A percentile compares a stretch with the other conserved stretches of the same genome.
These are phyloP conservation scores for Cremastinae sp. DNA, from an alignment of 2,888 invertebrate genomes.

Conservation along the genomic window DNA sequence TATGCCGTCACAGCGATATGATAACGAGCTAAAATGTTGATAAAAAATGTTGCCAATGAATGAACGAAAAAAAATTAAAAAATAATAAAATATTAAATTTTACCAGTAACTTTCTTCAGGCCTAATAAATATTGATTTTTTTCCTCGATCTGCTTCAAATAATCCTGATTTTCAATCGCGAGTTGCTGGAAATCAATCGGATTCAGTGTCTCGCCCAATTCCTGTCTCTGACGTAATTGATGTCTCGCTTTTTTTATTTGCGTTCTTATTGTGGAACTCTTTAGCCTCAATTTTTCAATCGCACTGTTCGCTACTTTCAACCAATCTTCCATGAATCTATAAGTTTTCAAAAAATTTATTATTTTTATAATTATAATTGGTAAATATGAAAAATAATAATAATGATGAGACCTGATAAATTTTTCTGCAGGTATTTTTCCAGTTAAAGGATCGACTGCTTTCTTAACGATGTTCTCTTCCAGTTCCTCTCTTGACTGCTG, in stretches of 20 bases:
- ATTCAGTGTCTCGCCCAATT: constrained; percentile 83
- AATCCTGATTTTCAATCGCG: constrained; percentile 83
- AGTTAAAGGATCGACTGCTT: constrained; percentile 83
- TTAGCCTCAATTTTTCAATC: constrained; percentile 83
- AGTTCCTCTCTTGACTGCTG: constrained; percentile 81
- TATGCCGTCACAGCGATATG: constrained; percentile 82
- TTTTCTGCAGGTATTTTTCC: constrained; percentile 85
- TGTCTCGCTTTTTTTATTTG: constrained; percentile 82
- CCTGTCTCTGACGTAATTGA: constrained; percentile 82
- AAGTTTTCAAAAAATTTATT: constrained; percentile 73
- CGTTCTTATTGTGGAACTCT: constrained; percentile 82
- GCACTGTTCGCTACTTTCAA: constrained; percentile 82
- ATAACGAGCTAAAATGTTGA: constrained; percentile 80
- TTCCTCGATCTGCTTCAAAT: constrained; percentile 81
- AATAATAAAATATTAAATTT: background rate
- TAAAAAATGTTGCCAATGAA: no score
- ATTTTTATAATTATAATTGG: no score
- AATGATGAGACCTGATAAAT: constrained; percentile 75
- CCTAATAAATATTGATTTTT: constrained; percentile 82
- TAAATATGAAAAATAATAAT: background rate
- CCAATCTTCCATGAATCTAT: constrained; percentile 84
- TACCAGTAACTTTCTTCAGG: constrained; percentile 83
- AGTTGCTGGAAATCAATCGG: constrained; percentile 85
- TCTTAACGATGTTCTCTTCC: constrained; percentile 81
- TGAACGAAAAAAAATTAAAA: background rate